Conservation (phyloP, 2,888 invertebrate species). For the Caprella mutica region DNA sequence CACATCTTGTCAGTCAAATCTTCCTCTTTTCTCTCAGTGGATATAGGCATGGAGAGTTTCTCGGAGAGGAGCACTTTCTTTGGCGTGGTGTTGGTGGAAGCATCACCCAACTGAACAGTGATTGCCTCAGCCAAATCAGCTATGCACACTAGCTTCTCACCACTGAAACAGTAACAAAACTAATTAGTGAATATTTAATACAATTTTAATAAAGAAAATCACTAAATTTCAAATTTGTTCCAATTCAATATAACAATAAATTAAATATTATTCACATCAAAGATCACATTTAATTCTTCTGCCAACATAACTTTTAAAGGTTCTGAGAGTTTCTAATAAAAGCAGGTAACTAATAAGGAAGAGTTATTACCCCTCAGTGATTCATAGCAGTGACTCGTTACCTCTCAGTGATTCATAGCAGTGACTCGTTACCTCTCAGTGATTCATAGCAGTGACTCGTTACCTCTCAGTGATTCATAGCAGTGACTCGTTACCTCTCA, state of each 20-base stretch:
- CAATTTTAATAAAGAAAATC: neutral
- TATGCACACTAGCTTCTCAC: conserved; percentile 7
- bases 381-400: no score
- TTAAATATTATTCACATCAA: neutral
- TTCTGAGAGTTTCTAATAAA: neutral
- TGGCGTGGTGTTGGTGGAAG: conserved; percentile 9
- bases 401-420: no score
- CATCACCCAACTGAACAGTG: conserved; percentile 29
- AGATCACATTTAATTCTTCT: neutral
- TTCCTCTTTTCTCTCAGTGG: no score
- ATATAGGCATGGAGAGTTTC: no score
- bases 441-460: no score
- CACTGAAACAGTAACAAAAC: neutral
- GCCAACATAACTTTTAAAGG: neutral
- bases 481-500: no score
- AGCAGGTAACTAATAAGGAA: neutral
- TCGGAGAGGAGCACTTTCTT: no score
- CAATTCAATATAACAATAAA: no score
- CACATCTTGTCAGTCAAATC: no score
- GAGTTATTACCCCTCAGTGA: no score
- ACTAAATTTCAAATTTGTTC: neutral
- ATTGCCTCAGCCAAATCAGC: conserved; percentile 28
- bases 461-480: no score
- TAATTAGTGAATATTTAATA: neutral
- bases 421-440: no score